Evolutionary conservation across 2,113 vertebrate genomes (phyloP), one percentile per base, ranked within the genome.

Genomic region (Camelus dromedarius): DNA sequence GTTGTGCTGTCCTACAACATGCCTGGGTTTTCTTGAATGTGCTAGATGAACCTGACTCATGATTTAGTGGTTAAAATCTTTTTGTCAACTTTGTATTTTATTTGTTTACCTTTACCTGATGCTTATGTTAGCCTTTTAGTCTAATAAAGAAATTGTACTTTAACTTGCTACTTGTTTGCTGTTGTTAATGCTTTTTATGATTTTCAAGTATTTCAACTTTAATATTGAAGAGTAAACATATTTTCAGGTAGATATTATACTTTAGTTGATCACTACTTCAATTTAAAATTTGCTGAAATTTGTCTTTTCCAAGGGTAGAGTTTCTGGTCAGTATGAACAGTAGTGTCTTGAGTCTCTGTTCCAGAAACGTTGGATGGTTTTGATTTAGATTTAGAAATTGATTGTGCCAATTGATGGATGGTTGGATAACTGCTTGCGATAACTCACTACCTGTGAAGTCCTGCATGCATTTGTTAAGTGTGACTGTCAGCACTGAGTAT

Each of bases 251-350:
- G 28, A 60, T 66, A 56, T 28, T 70, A 58, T 92, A 85, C 22
- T 56, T 76, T 84, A 54, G 69, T 58, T 89, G 32, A 76, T 73
- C 64, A 84, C 32, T 84, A 69, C 30, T 79, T 75, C n/a, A 69
- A 18, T 62, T 89, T 92, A 80, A 75, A 91, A 88, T 94, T 88
- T 91, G 35, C 35, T 88, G 69, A 73, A 69, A 52, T 91, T 95
- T 94, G 26, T 48, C 35, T 88, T 95, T 76, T 69, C 50, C 7
- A 67, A 75, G 52, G n/a, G 15, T 84, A 60, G 72, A 32, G n/a
- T 92, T 85, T 95, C 35, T 96, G n/a, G 18, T 72, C 35, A 60
- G 3, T 88, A 80, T 58, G 93, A 92, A 88, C 75, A 69, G 89
- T 32, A 88, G 54, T 91, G 54, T 79, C 10, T 22, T 83, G 24